Evolutionary conservation across 2,113 vertebrate species (phyloP).

Genomic region (Benitochromis conjunctus): DNA sequence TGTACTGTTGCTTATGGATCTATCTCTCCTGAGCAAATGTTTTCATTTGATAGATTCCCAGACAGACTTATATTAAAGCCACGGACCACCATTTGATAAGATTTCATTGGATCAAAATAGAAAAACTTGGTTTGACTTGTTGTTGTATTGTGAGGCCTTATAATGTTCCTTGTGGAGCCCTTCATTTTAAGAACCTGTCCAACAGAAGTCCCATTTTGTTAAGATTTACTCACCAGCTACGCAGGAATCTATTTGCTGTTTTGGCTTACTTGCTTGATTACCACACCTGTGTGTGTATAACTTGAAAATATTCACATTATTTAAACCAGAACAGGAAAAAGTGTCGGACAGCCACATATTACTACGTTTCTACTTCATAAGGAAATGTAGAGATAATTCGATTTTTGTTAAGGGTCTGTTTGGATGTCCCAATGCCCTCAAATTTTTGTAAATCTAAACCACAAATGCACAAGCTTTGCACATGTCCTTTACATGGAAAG

Average conservation of each 20-base stretch:
- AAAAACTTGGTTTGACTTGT: background rate
- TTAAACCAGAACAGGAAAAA: background rate
- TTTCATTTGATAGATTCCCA: slow-evolving; percentile 43
- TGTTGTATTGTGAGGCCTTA: background rate
- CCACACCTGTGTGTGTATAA: background rate
- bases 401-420: background rate
- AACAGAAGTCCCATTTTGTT: background rate
- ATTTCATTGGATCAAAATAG: slow-evolving; percentile 6
- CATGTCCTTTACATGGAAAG: background rate
- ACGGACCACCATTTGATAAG: background rate
- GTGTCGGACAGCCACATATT: background rate
- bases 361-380: background rate
- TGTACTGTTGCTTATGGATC: slow-evolving; percentile 29
- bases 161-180: background rate
- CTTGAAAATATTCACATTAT: background rate
- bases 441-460: background rate
- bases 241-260: background rate
- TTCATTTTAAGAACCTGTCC: background rate
- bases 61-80: slow-evolving; percentile 13
- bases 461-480: background rate
- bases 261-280: background rate
- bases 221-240: background rate
- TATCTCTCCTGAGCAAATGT: slow-evolving; percentile 34
- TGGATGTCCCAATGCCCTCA: background rate
- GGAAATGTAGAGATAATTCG: background rate